Percentiles rank a stretch among this genome's conserved stretches.
Evolutionary conservation across 1,140 invertebrate genomes (phyloP).

Genomic region (Zeugodacus cucurbitae): DNA sequence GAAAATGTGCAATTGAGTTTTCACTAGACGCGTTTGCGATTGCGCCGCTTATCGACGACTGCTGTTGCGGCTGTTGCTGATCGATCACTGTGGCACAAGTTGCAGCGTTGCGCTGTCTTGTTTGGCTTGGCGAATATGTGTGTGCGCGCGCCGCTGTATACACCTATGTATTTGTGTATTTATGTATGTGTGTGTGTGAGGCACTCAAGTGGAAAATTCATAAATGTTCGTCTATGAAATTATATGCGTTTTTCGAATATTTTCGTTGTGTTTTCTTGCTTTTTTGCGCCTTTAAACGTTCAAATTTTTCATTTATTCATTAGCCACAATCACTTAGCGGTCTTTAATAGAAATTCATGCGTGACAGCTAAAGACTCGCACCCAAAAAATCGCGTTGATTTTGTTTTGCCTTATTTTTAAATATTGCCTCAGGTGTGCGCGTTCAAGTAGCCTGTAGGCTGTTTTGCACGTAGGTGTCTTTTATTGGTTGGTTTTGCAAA

Average conservation of each 20-base stretch:
- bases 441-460: neutral
- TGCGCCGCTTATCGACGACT: conserved; percentile 13
- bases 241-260: neutral
- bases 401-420: neutral
- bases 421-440: neutral
- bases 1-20: conserved; percentile 9
- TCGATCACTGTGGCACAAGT: neutral
- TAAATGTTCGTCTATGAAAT: neutral
- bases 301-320: neutral
- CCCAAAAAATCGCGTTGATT: neutral
- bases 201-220: conserved; percentile 37
- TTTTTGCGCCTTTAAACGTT: neutral
- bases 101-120: neutral
- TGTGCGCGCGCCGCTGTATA: neutral
- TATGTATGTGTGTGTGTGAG: neutral
- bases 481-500: neutral
- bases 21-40: conserved; percentile 14
- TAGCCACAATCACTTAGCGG: conserved; percentile 11
- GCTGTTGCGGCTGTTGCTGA: neutral
- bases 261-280: neutral
- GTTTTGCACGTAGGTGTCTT: neutral
- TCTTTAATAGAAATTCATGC: conserved; percentile 22
- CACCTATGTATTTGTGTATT: neutral
- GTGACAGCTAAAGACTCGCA: neutral
- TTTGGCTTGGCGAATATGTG: neutral